These are phyloP conservation scores for Aepyceros melampus DNA, from an alignment of 2,113 vertebrate genomes.

Conservation along the genomic window DNA sequence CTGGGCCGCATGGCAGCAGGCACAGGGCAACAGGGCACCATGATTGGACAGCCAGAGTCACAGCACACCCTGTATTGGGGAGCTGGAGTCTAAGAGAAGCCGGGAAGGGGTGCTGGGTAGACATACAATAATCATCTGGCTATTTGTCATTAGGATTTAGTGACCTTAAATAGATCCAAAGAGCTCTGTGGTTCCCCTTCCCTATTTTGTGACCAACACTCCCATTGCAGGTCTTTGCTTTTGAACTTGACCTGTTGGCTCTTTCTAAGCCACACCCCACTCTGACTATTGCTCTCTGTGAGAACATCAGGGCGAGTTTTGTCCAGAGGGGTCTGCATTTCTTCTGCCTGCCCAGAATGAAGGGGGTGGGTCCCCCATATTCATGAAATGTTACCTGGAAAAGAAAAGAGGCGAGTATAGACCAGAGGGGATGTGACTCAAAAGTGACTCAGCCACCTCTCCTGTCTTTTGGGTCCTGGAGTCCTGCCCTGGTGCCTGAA, in stretches of 20 bases:
- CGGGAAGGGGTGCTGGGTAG: accelerated
- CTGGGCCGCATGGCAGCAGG: not conserved
- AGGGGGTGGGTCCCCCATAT: not conserved
- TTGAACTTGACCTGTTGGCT: slow-evolving; percentile 15
- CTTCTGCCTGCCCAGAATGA: not conserved
- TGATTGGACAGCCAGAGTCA: not conserved
- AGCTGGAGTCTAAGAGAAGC: not conserved
- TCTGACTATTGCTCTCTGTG: not conserved
- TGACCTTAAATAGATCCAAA: not conserved
- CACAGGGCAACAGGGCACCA: accelerated
- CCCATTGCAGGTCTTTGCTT: slow-evolving; percentile 32
- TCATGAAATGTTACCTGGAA: not conserved
- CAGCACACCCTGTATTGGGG: not conserved
- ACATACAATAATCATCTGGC: not conserved
- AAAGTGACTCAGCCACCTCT: not conserved
- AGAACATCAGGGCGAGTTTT: not conserved
- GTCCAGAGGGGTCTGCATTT: not conserved
- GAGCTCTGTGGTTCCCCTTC: not conserved
- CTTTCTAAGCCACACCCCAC: not conserved
- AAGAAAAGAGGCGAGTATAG: not conserved
- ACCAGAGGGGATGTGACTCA: not conserved
- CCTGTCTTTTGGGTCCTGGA: not conserved
- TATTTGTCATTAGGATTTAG: not conserved
- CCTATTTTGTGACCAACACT: not conserved
- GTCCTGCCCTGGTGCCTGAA: not conserved